A percentile compares a stretch with the other conserved stretches of the same genome.
These are phyloP conservation scores for Ctenosaura bakeri DNA, from an alignment of 2,797 vertebrate genomes.

Conservation along the genomic window DNA sequence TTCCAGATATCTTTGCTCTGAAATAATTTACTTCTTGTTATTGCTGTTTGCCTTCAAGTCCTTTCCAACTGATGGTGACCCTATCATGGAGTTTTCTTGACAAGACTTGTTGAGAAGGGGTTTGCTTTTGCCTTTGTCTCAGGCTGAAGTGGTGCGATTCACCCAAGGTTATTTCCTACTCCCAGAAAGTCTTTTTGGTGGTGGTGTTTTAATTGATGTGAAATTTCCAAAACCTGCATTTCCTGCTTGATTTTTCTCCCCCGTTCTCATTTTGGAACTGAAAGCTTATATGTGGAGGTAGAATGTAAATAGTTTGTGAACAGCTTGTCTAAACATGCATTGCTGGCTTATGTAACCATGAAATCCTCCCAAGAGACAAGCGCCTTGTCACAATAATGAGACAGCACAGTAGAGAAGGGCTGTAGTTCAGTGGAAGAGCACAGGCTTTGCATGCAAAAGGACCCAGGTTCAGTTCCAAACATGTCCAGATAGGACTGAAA, in stretches of 20 bases:
- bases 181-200: not conserved
- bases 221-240: not conserved
- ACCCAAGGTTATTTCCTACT: too few species aligned
- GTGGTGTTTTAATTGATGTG: not conserved
- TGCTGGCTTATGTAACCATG: conserved; percentile 13
- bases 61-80: too few species aligned
- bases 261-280: not conserved
- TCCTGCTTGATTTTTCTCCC: not conserved
- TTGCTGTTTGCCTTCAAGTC: not conserved
- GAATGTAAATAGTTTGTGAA: not conserved
- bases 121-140: too few species aligned
- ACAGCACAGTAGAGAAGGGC: not conserved
- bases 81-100: too few species aligned
- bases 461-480: not conserved
- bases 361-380: not conserved
- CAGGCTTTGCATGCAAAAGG: not conserved
- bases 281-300: not conserved
- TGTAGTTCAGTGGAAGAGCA: not conserved
- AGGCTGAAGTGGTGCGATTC: too few species aligned
- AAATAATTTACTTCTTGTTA: not conserved
- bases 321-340: conserved; percentile 7
- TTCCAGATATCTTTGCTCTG: not conserved
- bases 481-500: not conserved
- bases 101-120: too few species aligned
- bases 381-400: conserved; percentile 11